Evolutionary conservation across 2,797 vertebrate species (phyloP), one percentile per base, ranked within the genome.

Genomic region (Lates japonicus): DNA sequence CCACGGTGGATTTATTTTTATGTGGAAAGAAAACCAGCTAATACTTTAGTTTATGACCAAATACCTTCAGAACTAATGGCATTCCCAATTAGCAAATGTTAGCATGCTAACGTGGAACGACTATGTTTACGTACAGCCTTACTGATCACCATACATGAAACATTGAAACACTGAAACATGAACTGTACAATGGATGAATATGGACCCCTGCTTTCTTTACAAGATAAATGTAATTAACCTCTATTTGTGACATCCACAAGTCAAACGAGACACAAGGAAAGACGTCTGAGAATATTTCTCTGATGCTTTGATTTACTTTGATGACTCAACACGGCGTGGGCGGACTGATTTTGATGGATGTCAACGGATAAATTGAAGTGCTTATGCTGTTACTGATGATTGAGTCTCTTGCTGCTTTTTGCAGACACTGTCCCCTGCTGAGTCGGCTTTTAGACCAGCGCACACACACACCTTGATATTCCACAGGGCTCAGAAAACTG

Each of bases 401-500:
- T 80, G 78, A 88, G 88, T 86, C 73, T 70, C 76, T 83, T 33
- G 76, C 78, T 77, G 80, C 74, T 78, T 89, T 87, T 70, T 82
- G 85, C 83, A 84, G 58, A 86, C 68, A 78, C 76, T 70, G 77
- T 76, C 60, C 81, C 86, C 77, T 81, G 82, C 85, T 88, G 84
- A 83, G 88, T 57, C 75, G 54, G 83, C 82, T 87, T 80, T 90
- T 79, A 83, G 42, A 77, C 60, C 51, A 17, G 33, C 42, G 20
- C 55, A 55, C 81, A 70, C 59, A 60, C 58, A 83, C 79, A 90
- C 82, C 79, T 75, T 86, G 69, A 86, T 90, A 92, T 88, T 88
- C 81, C 78, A 74, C 68, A 48, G 58, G 3, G 22, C 76, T 84
- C 82, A 85, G 83, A 92, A 89, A 84, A 83, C 85, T 82, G 88